These are phyloP conservation scores for Chymomyza caudatula DNA, from an alignment of 2,888 invertebrate species.

Conservation along the genomic window DNA sequence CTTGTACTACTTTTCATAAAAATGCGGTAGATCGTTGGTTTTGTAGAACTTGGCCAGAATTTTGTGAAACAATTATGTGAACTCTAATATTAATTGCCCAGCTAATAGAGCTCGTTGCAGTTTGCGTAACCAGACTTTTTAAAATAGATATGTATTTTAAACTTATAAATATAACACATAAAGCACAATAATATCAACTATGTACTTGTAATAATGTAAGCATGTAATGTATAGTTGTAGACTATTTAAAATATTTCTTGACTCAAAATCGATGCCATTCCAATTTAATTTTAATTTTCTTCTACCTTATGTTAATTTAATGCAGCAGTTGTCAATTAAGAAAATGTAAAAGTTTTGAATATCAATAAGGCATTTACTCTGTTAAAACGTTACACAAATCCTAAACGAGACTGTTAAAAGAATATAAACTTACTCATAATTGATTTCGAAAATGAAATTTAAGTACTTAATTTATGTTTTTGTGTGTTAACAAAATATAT, in stretches of 20 bases:
- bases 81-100: slow-evolving; percentile 30
- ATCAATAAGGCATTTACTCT: slow-evolving; percentile 10
- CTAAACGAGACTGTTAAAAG: slow-evolving; percentile 54
- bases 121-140: slow-evolving; percentile 12
- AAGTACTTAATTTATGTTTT: not conserved
- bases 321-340: slow-evolving; percentile 54
- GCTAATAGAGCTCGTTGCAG: slow-evolving; percentile 24
- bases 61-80: not conserved
- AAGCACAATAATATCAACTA: slow-evolving; percentile 27
- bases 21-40: slow-evolving; percentile 5
- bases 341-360: slow-evolving; percentile 9
- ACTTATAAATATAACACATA: not conserved
- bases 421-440: slow-evolving; percentile 15
- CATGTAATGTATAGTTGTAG: slow-evolving; percentile 34
- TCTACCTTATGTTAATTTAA: slow-evolving; percentile 11
- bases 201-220: slow-evolving; percentile 26
- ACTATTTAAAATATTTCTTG: not conserved
- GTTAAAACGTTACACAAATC: slow-evolving; percentile 25
- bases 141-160: slow-evolving; percentile 21
- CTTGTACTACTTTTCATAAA: slow-evolving; percentile 19
- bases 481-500: not conserved
- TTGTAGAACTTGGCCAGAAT: slow-evolving; percentile 3
- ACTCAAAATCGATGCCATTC: slow-evolving; percentile 64
- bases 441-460: slow-evolving; percentile 21
- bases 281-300: slow-evolving; percentile 22